Base-by-base conservation (phyloP, 2,113 vertebrate genomes). In the Zapus hudsonius region DNA sequence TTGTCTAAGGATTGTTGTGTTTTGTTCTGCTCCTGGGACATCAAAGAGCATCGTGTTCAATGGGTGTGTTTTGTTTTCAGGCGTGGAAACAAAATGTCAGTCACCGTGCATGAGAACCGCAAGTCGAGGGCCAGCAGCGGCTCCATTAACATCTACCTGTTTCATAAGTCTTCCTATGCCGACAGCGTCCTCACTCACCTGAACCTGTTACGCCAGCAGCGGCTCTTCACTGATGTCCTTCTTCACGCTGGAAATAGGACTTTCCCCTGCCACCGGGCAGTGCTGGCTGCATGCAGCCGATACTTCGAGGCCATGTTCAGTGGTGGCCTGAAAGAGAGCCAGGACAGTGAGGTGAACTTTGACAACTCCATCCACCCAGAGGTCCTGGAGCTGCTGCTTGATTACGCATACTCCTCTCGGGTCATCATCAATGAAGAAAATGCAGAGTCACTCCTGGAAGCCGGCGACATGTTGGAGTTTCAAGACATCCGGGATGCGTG, bases 271-370 rank as follows among this genome's bases (percentile, higher is more conserved):
- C 98, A 98, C 91, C 98, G 98, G 86, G 98, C 98, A 0, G 98
- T 98, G 59, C 96, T 98, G 67, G 98, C 98, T 33, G 98, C 98
- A 0, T 98, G 98, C 52, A 98, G 98, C 92, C 98, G 98, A 90
- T 98, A 98, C 72, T 98, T 98, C 0, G 98, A 98, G 92, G 98
- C 98, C 42, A 98, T 98, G 98, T 98, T 98, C 96, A 98, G 98
- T 0, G 98, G 98, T 6, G 98, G 98, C 70, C 96, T 98, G 79
- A 98, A 98, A 85, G 98, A 98, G 91, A 98, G 98, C 96, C 98
- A 98, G 92, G 98, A 98, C 74, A 98, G 98, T 33, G 98, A 98
- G 66, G 98, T 98, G 76, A 98, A 98, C 92, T 98, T 98, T 6
- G 98, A 98, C 95, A 98, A 98, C 89, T 98, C 98, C 0, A 98